A percentile compares a stretch with the other conserved stretches of the same genome.
Conservation (phyloP, 37 sponge, comb jelly and placozoan genomes). For the Cladorhizidae sp. region DNA sequence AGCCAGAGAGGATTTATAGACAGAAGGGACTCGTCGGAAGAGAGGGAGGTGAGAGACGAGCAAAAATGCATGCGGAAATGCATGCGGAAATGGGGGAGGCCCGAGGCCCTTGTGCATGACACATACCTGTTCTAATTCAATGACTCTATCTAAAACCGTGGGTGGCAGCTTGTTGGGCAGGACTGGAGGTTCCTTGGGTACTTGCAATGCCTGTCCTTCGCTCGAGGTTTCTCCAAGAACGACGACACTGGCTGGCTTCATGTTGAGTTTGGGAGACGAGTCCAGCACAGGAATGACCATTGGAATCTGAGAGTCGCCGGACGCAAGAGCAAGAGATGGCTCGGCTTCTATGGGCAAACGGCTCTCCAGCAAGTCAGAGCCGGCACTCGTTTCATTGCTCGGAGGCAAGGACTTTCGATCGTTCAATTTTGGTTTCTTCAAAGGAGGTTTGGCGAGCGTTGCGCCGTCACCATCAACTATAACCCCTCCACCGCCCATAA, state of each 20-base stretch:
- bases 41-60: too few relatives aligned
- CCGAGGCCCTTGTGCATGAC: not conserved
- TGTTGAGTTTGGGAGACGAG: not conserved
- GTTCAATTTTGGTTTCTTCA: not conserved
- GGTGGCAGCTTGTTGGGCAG: conserved; percentile 42
- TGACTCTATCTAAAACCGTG: conserved; percentile 8
- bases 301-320: not conserved
- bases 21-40: too few relatives aligned
- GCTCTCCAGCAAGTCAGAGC: too few relatives aligned
- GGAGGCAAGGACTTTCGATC: not conserved
- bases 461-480: not conserved
- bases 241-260: not conserved
- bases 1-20: not conserved
- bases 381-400: not conserved
- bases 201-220: not conserved
- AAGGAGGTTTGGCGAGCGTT: not conserved
- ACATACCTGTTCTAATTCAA: conserved; percentile 37
- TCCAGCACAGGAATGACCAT: not conserved
- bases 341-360: too few relatives aligned
- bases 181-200: conserved; percentile 31
- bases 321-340: too few relatives aligned
- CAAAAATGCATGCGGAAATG: too few relatives aligned
- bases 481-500: too few relatives aligned
- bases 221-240: not conserved
- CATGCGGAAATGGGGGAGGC: too few relatives aligned